Evolutionary conservation across 2,797 vertebrate species (phyloP).

Genomic region (Semaprochilodus insignis): DNA sequence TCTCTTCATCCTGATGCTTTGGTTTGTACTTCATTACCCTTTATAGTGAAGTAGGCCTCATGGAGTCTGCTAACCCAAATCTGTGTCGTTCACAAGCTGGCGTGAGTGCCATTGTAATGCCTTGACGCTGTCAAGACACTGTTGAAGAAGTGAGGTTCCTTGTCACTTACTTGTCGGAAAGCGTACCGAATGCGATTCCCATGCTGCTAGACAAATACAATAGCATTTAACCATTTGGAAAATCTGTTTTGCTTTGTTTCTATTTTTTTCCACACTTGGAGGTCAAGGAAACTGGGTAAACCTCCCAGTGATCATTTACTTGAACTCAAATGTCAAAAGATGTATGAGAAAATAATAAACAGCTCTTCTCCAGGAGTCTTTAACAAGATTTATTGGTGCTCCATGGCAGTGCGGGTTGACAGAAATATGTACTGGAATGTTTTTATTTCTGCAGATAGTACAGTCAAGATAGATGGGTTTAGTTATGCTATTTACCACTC

Average conservation of each 20-base stretch:
- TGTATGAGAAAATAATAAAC: conserved; percentile 52
- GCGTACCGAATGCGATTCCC: conserved; percentile 32
- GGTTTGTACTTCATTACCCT: conserved; percentile 38
- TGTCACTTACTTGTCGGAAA: conserved; percentile 43
- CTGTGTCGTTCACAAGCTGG: conserved; percentile 36
- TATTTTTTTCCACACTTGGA: conserved; percentile 21
- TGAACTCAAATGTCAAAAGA: conserved; percentile 47
- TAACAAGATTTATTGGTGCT: conserved; percentile 41
- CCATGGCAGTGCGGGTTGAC: conserved; percentile 16
- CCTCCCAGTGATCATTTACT: conserved; percentile 47
- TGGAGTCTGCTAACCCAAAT: conserved; percentile 20
- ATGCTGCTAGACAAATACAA: conserved; percentile 46
- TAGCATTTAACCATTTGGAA: conserved; percentile 29
- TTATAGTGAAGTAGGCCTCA: conserved; percentile 9
- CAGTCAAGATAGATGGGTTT: conserved; percentile 8
- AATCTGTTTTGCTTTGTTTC: conserved; percentile 19
- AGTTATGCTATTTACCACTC: conserved; percentile 3
- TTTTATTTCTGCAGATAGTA: conserved; percentile 29
- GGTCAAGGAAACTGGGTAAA: conserved; percentile 13
- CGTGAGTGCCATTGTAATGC: conserved; percentile 24
- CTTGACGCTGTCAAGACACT: conserved; percentile 32
- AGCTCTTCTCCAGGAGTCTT: conserved; percentile 46
- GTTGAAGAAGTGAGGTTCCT: conserved; percentile 42
- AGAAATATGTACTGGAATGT: background rate
- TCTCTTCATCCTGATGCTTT: conserved; percentile 41